These are phyloP conservation scores for Fabriciana adippe DNA, from an alignment of 2,888 invertebrate genomes.

Conservation along the genomic window DNA sequence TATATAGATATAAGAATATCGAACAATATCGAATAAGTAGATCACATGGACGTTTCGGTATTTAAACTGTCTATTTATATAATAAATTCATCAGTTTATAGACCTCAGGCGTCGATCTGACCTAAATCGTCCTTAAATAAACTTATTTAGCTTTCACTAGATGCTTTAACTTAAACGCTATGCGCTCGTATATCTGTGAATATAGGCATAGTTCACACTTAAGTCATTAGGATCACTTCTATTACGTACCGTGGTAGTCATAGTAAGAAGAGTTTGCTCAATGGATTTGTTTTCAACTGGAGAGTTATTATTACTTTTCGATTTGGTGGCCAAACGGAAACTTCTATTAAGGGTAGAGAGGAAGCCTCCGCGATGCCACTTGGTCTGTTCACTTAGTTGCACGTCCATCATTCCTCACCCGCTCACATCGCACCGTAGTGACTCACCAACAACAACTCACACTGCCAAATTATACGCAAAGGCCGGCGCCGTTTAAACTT, in stretches of 20 bases:
- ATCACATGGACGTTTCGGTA: background rate
- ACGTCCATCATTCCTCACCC: conserved; percentile 72
- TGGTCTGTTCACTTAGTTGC: conserved; percentile 66
- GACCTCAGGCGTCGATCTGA: conserved; percentile 34
- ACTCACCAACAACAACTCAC: conserved; percentile 59
- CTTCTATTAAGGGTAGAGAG: conserved; percentile 75
- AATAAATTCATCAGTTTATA: conserved; percentile 24
- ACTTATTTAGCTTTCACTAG: conserved; percentile 41
- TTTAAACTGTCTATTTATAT: conserved; percentile 10
- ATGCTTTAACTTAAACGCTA: conserved; percentile 29
- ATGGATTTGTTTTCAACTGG: conserved; percentile 59
- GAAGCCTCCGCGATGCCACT: conserved; percentile 76
- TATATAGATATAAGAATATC: background rate
- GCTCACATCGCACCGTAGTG: conserved; percentile 70
- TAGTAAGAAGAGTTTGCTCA: conserved; percentile 55
- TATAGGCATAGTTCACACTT: conserved; percentile 14
- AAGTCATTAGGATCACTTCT: conserved; percentile 3
- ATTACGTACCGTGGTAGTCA: conserved; percentile 57
- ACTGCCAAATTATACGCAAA: conserved; percentile 35
- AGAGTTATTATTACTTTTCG: conserved; percentile 57
- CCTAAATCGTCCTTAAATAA: conserved; percentile 42
- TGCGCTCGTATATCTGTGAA: conserved; percentile 25
- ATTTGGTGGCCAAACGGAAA: conserved; percentile 68
- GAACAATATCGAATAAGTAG: background rate
- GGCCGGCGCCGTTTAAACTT: conserved; percentile 44